Evolutionary conservation across 2,888 invertebrate genomes (phyloP), one percentile per base, ranked within the genome.

Genomic region (Sarcophaga variegata): DNA sequence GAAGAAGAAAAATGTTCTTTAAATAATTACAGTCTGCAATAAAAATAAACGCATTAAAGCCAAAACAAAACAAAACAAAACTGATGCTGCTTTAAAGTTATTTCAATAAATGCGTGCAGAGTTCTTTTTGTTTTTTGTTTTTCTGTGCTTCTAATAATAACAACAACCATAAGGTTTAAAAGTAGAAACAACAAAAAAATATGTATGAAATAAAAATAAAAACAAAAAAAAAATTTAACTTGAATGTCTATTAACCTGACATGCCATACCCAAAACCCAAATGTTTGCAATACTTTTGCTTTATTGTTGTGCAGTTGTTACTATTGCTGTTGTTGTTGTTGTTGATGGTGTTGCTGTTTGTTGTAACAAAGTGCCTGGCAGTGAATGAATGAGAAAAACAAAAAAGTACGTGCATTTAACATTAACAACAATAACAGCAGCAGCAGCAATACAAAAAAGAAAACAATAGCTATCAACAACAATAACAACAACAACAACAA

Each of bases 341-440:
- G n/a, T 47, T 74, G 25, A 8, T 37, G 37, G 37, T 37, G 37
- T 37, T 37, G 37, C 37, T 37, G 8, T 37, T 64, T 63, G 59
- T 70, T 20, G 27, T 49, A 81, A 78, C 62, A 78, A 67, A 78
- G 27, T 74, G 69, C 17, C 75, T 64, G 77, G 60, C 77, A 85
- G 82, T 86, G 79, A 77, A 72, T 82, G 49, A 71, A 47, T 45
- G 71, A 10, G 37, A 37, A 37, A 8, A 37, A 1, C 5, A 37
- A 10, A 54, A 17, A 54, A 66, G 75, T 84, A 87, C 84, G 87
- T 87, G 84, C 87, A 87, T 62, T 63, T 70, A 70, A 81, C 75
- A 78, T 81, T 60, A 79, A 45, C 59, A 78, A 60, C 17, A 45
- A 20, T 27, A 67, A 77, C 59, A 78, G 62, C 17, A 60, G 20